Percentiles rank a stretch among this genome's conserved stretches.
Evolutionary conservation across 1,140 invertebrate genomes (phyloP).

Genomic region (Andricus grossulariae): DNA sequence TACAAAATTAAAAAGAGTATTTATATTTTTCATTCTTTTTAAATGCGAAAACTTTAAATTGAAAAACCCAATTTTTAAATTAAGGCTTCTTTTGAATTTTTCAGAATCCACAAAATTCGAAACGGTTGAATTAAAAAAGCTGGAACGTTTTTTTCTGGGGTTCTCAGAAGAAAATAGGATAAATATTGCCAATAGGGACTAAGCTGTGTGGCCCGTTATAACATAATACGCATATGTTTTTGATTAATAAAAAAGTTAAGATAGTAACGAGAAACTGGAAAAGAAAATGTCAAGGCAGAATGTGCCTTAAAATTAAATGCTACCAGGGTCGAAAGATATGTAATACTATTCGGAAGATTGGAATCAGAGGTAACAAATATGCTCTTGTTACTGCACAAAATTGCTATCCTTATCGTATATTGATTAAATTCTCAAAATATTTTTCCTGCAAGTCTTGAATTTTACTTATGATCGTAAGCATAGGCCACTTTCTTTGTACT

Average conservation of each 20-base stretch:
- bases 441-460: neutral
- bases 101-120: too few relatives aligned
- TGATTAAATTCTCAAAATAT: neutral
- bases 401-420: conserved; percentile 2
- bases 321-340: conserved; percentile 12
- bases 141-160: too few relatives aligned
- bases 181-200: too few relatives aligned
- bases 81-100: too few relatives aligned
- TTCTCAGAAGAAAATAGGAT: too few relatives aligned
- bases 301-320: conserved; percentile 21
- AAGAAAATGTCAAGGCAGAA: neutral
- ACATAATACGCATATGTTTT: conserved; percentile 1
- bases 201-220: too few relatives aligned
- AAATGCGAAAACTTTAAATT: too few relatives aligned
- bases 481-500: conserved; percentile 13
- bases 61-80: too few relatives aligned
- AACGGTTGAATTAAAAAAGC: too few relatives aligned
- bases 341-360: conserved; percentile 1
- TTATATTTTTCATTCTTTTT: too few relatives aligned
- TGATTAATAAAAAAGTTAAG: neutral
- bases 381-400: conserved; percentile 10
- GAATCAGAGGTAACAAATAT: neutral
- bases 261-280: neutral
- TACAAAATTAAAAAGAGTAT: too few relatives aligned
- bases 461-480: neutral